phyloP scores from a whole-genome alignment of 2,797 vertebrate species.

The Amphiprion clarkii region DNA sequence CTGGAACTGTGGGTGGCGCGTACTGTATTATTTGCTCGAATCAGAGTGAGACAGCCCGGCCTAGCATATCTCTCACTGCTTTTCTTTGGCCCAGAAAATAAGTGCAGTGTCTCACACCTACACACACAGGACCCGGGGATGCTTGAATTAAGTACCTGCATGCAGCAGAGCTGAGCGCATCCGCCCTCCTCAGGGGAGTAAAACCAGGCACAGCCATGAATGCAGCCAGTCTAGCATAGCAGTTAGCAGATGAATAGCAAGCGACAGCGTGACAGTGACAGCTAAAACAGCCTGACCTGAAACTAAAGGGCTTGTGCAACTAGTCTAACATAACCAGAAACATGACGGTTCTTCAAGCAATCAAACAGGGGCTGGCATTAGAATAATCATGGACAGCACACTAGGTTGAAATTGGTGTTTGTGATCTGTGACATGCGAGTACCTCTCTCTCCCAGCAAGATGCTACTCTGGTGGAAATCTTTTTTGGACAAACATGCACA shows the following conservation, averaged over 20 bases:
- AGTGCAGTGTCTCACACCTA: constrained; percentile 5
- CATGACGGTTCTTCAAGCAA: not conserved
- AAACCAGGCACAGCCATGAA: constrained; percentile 16
- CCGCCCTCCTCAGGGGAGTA: constrained; percentile 23
- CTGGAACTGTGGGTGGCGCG: constrained; percentile 1
- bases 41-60: constrained; percentile 18
- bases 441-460: constrained; percentile 17
- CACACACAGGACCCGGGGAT: constrained; percentile 25
- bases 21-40: constrained; percentile 12
- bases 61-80: constrained; percentile 7
- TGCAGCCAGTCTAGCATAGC: not conserved
- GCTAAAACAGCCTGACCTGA: constrained; percentile 1
- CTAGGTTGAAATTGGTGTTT: constrained; percentile 33
- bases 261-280: constrained; percentile 14
- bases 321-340: not conserved
- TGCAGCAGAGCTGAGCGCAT: constrained; percentile 9
- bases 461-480: constrained; percentile 39
- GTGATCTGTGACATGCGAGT: constrained; percentile 39
- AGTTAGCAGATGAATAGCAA: constrained; percentile 6
- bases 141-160: constrained; percentile 52
- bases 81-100: constrained; percentile 32
- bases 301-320: not conserved
- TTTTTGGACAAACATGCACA: constrained; percentile 23
- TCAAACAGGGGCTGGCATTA: not conserved
- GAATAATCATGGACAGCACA: constrained; percentile 44